Conservation (phyloP, 1,140 invertebrate species). For the Metopolophium dirhodum region DNA sequence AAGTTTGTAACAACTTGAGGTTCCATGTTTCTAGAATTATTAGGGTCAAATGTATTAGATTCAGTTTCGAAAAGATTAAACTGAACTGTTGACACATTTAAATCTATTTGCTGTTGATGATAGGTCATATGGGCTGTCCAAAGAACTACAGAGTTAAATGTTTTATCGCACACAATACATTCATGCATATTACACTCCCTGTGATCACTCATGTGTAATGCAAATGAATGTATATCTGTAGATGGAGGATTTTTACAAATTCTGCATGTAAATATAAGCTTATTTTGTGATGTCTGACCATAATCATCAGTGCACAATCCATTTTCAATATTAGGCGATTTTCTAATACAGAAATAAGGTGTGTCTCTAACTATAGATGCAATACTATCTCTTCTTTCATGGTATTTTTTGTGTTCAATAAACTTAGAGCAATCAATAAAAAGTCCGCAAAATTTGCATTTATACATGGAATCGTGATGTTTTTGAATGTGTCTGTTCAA, state of each 20-base stretch:
- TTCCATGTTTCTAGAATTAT: neutral
- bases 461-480: neutral
- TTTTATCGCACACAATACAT: slow-evolving; percentile 18
- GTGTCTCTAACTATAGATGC: neutral
- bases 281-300: neutral
- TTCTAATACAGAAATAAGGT: neutral
- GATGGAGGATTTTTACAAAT: slow-evolving; percentile 6
- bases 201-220: slow-evolving; percentile 36
- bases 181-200: neutral
- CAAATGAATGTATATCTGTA: slow-evolving; percentile 29
- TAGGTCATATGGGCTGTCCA: neutral
- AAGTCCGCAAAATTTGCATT: neutral
- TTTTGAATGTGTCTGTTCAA: slow-evolving; percentile 8
- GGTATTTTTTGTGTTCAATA: neutral
- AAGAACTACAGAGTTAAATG: neutral
- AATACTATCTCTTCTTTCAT: neutral
- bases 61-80: neutral
- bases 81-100: neutral
- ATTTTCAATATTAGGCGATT: neutral
- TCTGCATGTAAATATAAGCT: neutral
- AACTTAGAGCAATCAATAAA: neutral
- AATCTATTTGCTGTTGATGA: slow-evolving; percentile 15
- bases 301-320: too few relatives aligned
- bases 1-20: too few relatives aligned
- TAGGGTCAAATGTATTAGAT: neutral